phyloP scores from a whole-genome alignment of 1,140 invertebrate species.

The Melipona quadrifasciata region DNA sequence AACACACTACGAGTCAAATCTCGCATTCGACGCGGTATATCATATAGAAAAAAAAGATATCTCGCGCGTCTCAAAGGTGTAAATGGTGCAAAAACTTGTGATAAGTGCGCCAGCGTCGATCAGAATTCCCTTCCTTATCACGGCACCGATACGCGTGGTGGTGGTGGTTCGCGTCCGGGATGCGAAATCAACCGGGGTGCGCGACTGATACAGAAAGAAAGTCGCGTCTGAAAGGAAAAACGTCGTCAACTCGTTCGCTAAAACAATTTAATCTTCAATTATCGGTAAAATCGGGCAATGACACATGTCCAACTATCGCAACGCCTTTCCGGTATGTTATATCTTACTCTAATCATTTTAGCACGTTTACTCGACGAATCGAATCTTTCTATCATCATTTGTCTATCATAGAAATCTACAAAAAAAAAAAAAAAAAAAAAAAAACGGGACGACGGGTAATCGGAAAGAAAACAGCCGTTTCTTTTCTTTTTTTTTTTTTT shows the following conservation, averaged over 20 bases:
- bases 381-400: neutral
- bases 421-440: neutral
- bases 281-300: neutral
- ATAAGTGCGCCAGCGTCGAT: neutral
- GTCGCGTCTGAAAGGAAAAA: neutral
- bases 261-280: neutral
- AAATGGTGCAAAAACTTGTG: neutral
- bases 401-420: constrained; percentile 7
- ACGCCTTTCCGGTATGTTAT: constrained; percentile 13
- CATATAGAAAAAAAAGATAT: constrained; percentile 7
- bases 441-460: neutral
- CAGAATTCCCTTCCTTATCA: neutral
- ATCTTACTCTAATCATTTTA: constrained; percentile 27
- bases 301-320: neutral
- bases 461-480: neutral
- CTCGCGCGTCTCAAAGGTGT: neutral
- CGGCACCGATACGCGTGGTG: neutral
- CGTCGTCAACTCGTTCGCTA: neutral
- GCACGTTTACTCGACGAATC: neutral
- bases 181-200: neutral
- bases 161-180: neutral
- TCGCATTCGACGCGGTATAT: neutral
- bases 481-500: too few relatives aligned
- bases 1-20: constrained; percentile 24
- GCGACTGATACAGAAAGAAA: neutral